A percentile compares a stretch with the other conserved stretches of the same genome.
These are phyloP conservation scores for Hermodice carunculata DNA, from an alignment of 2,888 invertebrate genomes.

Conservation along the genomic window DNA sequence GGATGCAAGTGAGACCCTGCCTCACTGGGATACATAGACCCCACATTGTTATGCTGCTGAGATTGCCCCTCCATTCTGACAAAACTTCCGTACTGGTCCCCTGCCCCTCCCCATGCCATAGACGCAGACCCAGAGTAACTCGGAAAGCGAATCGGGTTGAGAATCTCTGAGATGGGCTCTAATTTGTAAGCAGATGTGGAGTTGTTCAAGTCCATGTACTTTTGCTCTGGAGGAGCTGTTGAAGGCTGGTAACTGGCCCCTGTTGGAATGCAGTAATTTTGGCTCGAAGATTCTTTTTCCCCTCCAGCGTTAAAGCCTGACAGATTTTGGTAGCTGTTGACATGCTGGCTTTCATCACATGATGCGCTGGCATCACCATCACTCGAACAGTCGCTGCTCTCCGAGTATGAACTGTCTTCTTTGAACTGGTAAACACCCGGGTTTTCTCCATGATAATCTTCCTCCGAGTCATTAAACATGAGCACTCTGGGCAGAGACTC, in stretches of 20 bases:
- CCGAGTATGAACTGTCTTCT: constrained; percentile 67
- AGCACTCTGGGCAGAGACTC: constrained; percentile 48
- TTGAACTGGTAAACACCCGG: constrained; percentile 56
- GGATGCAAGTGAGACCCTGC: no score
- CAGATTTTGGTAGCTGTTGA: no score
- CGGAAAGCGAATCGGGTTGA: constrained; percentile 59
- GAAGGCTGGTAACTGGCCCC: constrained; percentile 1
- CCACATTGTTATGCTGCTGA: no score
- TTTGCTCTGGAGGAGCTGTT: constrained; percentile 39
- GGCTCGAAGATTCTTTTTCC: neutral
- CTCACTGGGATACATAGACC: no score
- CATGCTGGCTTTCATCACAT: constrained; percentile 37
- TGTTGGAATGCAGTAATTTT: neutral
- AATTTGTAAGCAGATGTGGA: constrained; percentile 75
- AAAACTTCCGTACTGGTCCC: constrained; percentile 70
- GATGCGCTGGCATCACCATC: constrained; percentile 48
- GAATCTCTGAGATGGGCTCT: constrained; percentile 78
- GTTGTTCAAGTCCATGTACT: constrained; percentile 80
- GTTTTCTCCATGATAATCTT: constrained; percentile 50
- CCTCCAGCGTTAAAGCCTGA: neutral
- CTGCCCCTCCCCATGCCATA: neutral
- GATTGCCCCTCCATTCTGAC: neutral
- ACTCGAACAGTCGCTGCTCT: constrained; percentile 67
- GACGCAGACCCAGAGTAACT: constrained; percentile 3
- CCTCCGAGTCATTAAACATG: constrained; percentile 64